A percentile compares a stretch with the other conserved stretches of the same genome.
phyloP scores from a whole-genome alignment of 2,113 vertebrate genomes.

The Python bivittatus region DNA sequence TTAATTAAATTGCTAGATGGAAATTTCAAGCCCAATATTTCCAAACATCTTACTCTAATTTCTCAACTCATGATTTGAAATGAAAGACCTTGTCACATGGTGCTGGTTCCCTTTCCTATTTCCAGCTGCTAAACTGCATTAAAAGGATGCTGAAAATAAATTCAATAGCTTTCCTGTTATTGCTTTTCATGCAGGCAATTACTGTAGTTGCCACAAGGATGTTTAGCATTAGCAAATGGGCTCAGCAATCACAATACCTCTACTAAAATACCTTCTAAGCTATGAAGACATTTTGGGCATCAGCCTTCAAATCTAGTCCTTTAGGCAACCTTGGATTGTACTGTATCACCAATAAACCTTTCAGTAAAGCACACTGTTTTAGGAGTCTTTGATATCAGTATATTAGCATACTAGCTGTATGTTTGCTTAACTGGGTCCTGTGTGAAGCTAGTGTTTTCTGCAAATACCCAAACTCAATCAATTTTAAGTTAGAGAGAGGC shows the following conservation, averaged over 20 bases:
- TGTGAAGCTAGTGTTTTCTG: not conserved
- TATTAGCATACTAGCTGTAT: not conserved
- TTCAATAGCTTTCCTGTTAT: slow-evolving; percentile 66
- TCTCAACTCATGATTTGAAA: not conserved
- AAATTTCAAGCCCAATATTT: slow-evolving; percentile 36
- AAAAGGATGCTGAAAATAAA: slow-evolving; percentile 63
- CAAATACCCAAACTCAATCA: not conserved
- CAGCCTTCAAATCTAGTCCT: not conserved
- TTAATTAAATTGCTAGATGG: not conserved
- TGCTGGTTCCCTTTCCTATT: slow-evolving; percentile 52
- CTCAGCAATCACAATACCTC: slow-evolving; percentile 5
- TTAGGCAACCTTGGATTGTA: not conserved
- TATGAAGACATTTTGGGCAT: fast-evolving
- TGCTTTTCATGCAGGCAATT: slow-evolving; percentile 64
- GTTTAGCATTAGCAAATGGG: slow-evolving; percentile 17
- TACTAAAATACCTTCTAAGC: slow-evolving; percentile 13
- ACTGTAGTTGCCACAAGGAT: slow-evolving; percentile 43
- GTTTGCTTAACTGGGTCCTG: not conserved
- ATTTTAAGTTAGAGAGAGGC: not conserved
- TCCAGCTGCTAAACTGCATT: slow-evolving; percentile 70
- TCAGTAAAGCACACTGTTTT: fast-evolving
- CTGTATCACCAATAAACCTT: not conserved
- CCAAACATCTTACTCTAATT: not conserved
- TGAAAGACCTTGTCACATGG: slow-evolving; percentile 14
- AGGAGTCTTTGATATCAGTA: not conserved